Evolutionary conservation across 2,888 invertebrate species (phyloP).

Genomic region (Xylophagus ater): DNA sequence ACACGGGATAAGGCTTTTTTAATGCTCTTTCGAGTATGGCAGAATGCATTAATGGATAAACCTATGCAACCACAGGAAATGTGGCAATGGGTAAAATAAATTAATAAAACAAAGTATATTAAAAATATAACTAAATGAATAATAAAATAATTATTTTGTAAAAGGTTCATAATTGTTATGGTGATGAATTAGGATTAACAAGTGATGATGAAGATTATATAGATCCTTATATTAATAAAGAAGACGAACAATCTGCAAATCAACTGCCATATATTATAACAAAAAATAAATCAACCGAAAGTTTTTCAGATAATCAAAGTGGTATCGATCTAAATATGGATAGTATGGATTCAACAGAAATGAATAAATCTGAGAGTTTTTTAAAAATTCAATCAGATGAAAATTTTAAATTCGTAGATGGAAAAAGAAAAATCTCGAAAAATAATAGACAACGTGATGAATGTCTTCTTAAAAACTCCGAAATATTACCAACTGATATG

Average conservation of each 20-base stretch:
- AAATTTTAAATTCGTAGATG: conserved; percentile 19
- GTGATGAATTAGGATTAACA: conserved; percentile 84
- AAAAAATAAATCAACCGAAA: conserved; percentile 20
- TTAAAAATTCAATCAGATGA: conserved; percentile 6
- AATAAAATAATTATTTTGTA: background rate
- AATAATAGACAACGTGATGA: conserved; percentile 31
- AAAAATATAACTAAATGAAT: background rate
- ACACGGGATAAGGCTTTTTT: conserved; percentile 89
- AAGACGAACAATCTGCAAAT: conserved; percentile 32
- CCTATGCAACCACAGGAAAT: conserved; percentile 70
- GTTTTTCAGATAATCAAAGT: conserved; percentile 32
- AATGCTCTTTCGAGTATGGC: conserved; percentile 93
- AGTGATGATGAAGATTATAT: conserved; percentile 84
- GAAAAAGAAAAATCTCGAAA: conserved; percentile 32
- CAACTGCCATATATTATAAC: conserved; percentile 17
- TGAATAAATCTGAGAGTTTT: background rate
- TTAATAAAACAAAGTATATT: background rate
- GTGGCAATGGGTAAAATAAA: conserved; percentile 67
- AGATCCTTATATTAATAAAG: conserved; percentile 47
- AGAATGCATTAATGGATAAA: conserved; percentile 87
- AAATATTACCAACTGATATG: conserved; percentile 56
- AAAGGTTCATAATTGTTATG: conserved; percentile 83
- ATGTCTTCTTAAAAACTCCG: conserved; percentile 26
- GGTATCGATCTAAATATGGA: conserved; percentile 11
- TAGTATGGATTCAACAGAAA: background rate